Percentiles rank a stretch among this genome's conserved stretches.
phyloP scores from a whole-genome alignment of 1,140 invertebrate species.

The Megalopta genalis region DNA sequence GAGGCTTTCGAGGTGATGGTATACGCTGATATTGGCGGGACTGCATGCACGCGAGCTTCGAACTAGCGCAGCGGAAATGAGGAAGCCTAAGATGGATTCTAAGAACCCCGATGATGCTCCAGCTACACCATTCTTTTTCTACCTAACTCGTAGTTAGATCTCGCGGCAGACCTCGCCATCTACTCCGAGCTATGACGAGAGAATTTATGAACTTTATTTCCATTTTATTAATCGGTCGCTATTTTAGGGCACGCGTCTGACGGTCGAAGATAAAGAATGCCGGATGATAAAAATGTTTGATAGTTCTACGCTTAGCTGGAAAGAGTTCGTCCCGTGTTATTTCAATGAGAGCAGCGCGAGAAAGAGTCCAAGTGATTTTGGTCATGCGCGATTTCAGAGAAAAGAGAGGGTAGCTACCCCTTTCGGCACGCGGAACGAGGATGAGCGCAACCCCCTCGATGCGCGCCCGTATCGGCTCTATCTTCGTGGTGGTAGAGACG shows the following conservation, averaged over 20 bases:
- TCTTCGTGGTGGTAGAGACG: conserved; percentile 63
- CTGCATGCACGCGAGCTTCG: conserved; percentile 20
- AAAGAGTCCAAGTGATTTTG: conserved; percentile 69
- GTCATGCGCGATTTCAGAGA: conserved; percentile 73
- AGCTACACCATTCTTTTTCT: not conserved
- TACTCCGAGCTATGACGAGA: not conserved
- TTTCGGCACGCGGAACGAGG: conserved; percentile 66
- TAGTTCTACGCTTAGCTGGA: not conserved
- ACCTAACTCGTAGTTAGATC: not conserved
- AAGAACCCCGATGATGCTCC: not conserved
- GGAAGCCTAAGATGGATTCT: not conserved
- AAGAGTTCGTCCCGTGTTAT: conserved; percentile 16
- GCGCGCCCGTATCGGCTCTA: conserved; percentile 34
- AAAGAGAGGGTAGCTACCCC: conserved; percentile 64
- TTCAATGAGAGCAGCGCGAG: conserved; percentile 55
- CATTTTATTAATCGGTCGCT: too few relatives aligned
- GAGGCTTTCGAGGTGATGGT: conserved; percentile 47
- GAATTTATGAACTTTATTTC: not conserved
- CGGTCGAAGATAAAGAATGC: not conserved
- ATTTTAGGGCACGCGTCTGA: too few relatives aligned
- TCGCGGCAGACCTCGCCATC: not conserved
- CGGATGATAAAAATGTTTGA: conserved; percentile 5
- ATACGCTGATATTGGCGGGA: conserved; percentile 37
- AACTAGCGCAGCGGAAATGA: conserved; percentile 16
- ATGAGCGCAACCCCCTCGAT: conserved; percentile 52